Percentiles rank a stretch among this genome's conserved stretches.
Conservation (phyloP, 2,888 invertebrate genomes). For the Microplitis deprimator region DNA sequence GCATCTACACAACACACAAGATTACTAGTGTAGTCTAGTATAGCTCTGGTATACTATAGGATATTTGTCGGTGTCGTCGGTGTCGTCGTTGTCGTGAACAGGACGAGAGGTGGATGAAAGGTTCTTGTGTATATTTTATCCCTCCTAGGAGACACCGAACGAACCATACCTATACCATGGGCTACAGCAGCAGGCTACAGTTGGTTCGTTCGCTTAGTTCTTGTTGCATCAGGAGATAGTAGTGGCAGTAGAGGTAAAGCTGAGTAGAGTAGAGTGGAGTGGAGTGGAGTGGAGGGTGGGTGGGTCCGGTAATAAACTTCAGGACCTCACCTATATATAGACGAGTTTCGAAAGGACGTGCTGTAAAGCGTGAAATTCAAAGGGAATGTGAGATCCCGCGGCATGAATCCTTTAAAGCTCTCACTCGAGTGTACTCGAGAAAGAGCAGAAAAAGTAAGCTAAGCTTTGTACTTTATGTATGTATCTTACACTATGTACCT, state of each 20-base stretch:
- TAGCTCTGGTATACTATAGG: slow-evolving; percentile 2
- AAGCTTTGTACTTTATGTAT: background rate
- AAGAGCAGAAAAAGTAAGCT: slow-evolving; percentile 2
- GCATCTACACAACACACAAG: background rate
- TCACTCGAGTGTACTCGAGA: slow-evolving; percentile 23
- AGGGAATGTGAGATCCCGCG: slow-evolving; percentile 60
- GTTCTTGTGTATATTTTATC: slow-evolving; percentile 56
- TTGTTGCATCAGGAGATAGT: slow-evolving; percentile 39
- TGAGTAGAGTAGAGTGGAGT: background rate
- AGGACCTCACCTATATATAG: slow-evolving; percentile 39
- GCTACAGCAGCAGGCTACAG: no score
- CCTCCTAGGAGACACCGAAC: slow-evolving; percentile 46
- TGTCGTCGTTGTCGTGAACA: slow-evolving; percentile 8
- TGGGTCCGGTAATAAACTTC: slow-evolving; percentile 59
- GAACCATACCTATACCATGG: slow-evolving; percentile 37
- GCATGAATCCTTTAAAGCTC: slow-evolving; percentile 60
- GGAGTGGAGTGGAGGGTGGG: slow-evolving; percentile 9
- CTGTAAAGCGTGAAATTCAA: slow-evolving; percentile 64
- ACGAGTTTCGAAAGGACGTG: slow-evolving; percentile 55
- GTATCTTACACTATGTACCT: no score
- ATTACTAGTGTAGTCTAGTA: background rate
- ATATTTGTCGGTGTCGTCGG: background rate
- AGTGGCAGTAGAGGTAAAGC: background rate
- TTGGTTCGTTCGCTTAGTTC: slow-evolving; percentile 33
- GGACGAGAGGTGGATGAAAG: slow-evolving; percentile 39